Base-by-base conservation (phyloP, 1,140 invertebrate species). In the Bradynema listronoti region DNA sequence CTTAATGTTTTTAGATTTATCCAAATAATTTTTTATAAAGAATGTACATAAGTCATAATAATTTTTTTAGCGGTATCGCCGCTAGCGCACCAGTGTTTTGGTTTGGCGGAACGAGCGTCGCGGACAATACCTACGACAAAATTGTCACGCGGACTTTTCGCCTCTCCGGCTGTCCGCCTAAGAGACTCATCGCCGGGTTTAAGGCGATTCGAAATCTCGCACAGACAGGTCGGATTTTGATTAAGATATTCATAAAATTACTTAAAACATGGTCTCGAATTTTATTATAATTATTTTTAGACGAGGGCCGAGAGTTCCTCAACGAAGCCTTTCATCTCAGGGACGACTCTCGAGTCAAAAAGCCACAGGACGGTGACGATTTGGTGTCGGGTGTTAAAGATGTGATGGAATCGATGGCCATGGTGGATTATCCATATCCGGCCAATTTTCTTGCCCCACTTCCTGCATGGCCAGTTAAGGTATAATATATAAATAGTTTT, bases 51-150 rank as follows among this genome's bases (percentile, higher is more conserved):
- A 22, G 14, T 49, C 32, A 27, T 33, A 29, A 49, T 4, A 16
- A 6, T 11, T 34, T 36, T 78, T 79, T 70, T 19, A 91, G 92
- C n/a, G 87, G 92, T 1, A 85, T 98, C 52, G 91, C 94, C 30
- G 86, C 91, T 2, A 96, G 91, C 16, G 94, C 93, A 0, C 94
- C 94, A 29, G 86, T 98, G 59, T 85, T 88, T 69, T 89, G 92
- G 81, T 96, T 94, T 77, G 80, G 83, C 1, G 87, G 85, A 24
- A 77, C 63, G 27, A 27, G 9, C 22, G 63, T 87, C 86, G 1
- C 83, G 85, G 95, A 93, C 78, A 84, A 86, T 43, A 83, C 84
- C 7, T 96, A 87, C 79, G 80, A 85, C 61, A 81, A 85, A 62
- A 87, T 94, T 53, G 84, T 88, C 0, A 90, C 90, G 0, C 84